A percentile compares a stretch with the other conserved stretches of the same genome.
Conservation (phyloP, 2,888 invertebrate species). For the Andrena praecox region DNA sequence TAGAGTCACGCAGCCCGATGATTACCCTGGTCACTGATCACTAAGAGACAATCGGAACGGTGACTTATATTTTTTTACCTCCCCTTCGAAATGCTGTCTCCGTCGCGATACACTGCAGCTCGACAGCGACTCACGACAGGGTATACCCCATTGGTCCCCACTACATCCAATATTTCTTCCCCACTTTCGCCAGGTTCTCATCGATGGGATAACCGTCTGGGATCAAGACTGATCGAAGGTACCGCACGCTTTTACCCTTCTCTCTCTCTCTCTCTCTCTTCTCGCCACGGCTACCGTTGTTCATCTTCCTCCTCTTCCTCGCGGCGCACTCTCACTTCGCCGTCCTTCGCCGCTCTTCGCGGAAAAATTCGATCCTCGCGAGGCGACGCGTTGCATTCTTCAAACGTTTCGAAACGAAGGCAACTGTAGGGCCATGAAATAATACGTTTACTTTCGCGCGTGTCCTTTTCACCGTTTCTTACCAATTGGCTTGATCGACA, state of each 20-base stretch:
- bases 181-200: conserved; percentile 80
- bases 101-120: conserved; percentile 81
- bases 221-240: conserved; percentile 64
- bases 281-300: background rate
- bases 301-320: conserved; percentile 39
- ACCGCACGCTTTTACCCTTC: conserved; percentile 58
- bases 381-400: conserved; percentile 9
- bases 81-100: conserved; percentile 78
- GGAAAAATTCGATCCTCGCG: conserved; percentile 35
- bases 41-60: conserved; percentile 39
- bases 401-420: conserved; percentile 41
- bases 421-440: background rate
- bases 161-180: conserved; percentile 77
- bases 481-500: too few relatives aligned
- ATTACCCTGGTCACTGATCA: conserved; percentile 47
- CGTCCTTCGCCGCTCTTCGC: conserved; percentile 53
- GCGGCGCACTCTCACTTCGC: conserved; percentile 54
- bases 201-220: conserved; percentile 72
- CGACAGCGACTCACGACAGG: conserved; percentile 71
- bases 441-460: too few relatives aligned
- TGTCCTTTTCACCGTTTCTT: too few relatives aligned
- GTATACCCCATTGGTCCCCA: conserved; percentile 83
- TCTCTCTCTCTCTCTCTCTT: conserved; percentile 53
- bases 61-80: conserved; percentile 68
- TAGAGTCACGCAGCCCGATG: conserved; percentile 15